Evolutionary conservation across 2,797 vertebrate species (phyloP).

Genomic region (Brotula barbata): DNA sequence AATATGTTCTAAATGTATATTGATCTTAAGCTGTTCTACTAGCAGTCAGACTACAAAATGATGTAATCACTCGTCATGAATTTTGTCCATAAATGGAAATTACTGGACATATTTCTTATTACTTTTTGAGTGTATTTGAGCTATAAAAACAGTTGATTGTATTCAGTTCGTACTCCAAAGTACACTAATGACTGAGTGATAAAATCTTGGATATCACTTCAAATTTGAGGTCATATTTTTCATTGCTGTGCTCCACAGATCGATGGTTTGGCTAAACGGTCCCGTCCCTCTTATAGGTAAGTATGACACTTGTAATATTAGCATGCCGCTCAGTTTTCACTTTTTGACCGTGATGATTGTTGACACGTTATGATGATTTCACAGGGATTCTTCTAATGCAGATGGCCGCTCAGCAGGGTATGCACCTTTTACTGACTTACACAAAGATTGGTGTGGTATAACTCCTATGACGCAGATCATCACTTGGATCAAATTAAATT

Average conservation of each 20-base stretch:
- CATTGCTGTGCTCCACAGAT: conserved; percentile 3
- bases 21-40: neutral
- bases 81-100: neutral
- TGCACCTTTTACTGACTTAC: neutral
- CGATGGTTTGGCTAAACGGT: conserved; percentile 5
- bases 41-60: neutral
- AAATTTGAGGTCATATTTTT: neutral
- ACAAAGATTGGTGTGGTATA: neutral
- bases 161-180: too few relatives aligned
- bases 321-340: neutral
- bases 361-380: neutral
- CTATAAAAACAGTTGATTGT: too few relatives aligned
- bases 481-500: too few relatives aligned
- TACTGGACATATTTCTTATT: too few relatives aligned
- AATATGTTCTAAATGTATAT: neutral
- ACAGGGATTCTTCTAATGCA: conserved; percentile 26
- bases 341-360: neutral
- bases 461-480: too few relatives aligned
- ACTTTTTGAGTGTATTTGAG: too few relatives aligned
- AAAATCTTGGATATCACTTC: too few relatives aligned
- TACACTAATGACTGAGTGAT: too few relatives aligned
- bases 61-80: neutral
- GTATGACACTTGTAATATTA: neutral
- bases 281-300: conserved; percentile 10
- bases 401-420: neutral